Evolutionary conservation across 2,113 vertebrate species (phyloP).

Genomic region (Stercorarius parasiticus): DNA sequence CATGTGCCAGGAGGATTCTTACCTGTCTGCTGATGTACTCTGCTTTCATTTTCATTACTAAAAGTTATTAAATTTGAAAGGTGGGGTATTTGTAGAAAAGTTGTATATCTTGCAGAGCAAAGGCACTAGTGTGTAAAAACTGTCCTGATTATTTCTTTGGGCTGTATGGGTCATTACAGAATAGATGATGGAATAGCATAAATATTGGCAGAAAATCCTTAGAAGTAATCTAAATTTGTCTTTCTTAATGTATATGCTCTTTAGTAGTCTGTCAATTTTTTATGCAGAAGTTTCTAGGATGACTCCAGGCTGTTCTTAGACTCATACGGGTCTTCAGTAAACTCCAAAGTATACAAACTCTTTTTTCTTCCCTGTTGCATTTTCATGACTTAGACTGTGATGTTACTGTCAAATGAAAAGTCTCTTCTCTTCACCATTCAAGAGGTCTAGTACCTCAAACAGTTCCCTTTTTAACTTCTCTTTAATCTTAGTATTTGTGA

Average conservation of each 20-base stretch:
- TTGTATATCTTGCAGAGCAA: background rate
- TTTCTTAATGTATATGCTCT: conserved; percentile 1
- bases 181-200: background rate
- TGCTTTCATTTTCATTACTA: background rate
- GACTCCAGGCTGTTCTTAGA: background rate
- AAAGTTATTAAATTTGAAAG: background rate
- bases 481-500: background rate
- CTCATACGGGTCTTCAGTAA: background rate
- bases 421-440: background rate
- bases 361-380: background rate
- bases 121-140: background rate
- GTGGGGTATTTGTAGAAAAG: background rate
- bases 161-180: background rate
- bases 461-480: background rate
- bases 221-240: background rate
- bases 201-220: conserved; percentile 15
- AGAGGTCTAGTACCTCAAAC: background rate
- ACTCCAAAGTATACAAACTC: background rate
- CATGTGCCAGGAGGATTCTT: background rate
- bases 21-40: background rate
- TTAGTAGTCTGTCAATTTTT: background rate
- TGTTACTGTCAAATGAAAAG: background rate
- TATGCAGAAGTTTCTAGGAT: background rate
- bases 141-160: background rate
- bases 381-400: background rate